These are phyloP conservation scores for Syrphus vitripennis DNA, from an alignment of 2,888 invertebrate species.

Conservation along the genomic window DNA sequence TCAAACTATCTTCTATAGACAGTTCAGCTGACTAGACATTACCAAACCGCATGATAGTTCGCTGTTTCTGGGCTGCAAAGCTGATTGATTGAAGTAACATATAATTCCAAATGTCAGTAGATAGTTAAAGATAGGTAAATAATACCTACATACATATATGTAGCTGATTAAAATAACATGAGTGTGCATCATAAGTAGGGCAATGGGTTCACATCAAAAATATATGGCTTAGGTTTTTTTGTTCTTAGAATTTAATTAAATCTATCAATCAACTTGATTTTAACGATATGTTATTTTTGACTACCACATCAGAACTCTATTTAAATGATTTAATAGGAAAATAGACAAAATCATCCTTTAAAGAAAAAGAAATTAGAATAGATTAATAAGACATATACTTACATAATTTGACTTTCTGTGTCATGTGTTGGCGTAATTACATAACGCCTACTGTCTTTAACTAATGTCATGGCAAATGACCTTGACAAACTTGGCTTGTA, in stretches of 20 bases:
- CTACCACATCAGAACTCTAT: too few relatives aligned
- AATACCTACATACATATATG: neutral
- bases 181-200: neutral
- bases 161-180: neutral
- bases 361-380: too few relatives aligned
- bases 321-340: too few relatives aligned
- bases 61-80: neutral
- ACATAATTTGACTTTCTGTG: too few relatives aligned
- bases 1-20: neutral
- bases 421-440: neutral
- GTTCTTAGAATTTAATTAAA: neutral
- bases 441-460: neutral
- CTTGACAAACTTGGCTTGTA: neutral
- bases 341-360: too few relatives aligned
- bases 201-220: neutral
- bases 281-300: neutral
- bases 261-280: neutral
- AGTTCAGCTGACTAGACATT: neutral
- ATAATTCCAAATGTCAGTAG: neutral
- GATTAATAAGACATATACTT: too few relatives aligned
- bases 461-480: neutral
- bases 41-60: neutral
- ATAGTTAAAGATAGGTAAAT: neutral
- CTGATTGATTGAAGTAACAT: constrained; percentile 3
- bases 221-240: accelerated